Evolutionary conservation across 2,888 invertebrate species (phyloP), one percentile per base, ranked within the genome.

Genomic region (Spodoptera exigua): DNA sequence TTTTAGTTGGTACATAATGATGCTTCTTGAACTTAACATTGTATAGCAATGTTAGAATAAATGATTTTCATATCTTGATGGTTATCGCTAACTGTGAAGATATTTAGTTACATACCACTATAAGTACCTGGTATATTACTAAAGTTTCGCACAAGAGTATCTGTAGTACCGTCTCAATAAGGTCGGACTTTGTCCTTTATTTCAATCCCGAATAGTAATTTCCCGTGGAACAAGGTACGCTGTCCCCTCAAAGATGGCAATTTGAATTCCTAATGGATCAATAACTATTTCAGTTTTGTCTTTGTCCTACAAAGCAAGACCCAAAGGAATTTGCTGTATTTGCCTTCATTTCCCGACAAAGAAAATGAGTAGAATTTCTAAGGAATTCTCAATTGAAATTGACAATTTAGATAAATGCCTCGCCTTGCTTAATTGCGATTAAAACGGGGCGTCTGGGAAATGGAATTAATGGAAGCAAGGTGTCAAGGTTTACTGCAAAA

Each of bases 301-400:
- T 78, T 70, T 78, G 75, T 78, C 67, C 54, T 66, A 60, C 71
- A 67, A 68, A 76, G 69, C 65, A 67, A 65, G 69, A 70, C 76
- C 66, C 79, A 62, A 78, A 79, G 82, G 79, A 77, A 83, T 84
- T 76, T 74, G 39, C 70, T 70, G 73, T 81, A 81, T 82, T 81
- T 79, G 74, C 80, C 63, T 77, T 76, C 72, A 78, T 78, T 80
- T 76, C 70, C 63, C 65, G 58, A 59, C 74, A 65, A 61, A 63
- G 70, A 76, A 81, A 84, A 83, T 80, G 78, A 80, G 65, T 70
- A 70, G 79, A 80, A 83, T 80, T 82, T 81, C 73, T 76, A 71
- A 65, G 80, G 80, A 79, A 84, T 85, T 84, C 76, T 78, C 82
- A 80, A 83, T 82, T 84, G 76, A 79, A 83, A 83, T 79, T 82